phyloP scores from a whole-genome alignment of 2,888 invertebrate genomes.

The Homarus gammarus region DNA sequence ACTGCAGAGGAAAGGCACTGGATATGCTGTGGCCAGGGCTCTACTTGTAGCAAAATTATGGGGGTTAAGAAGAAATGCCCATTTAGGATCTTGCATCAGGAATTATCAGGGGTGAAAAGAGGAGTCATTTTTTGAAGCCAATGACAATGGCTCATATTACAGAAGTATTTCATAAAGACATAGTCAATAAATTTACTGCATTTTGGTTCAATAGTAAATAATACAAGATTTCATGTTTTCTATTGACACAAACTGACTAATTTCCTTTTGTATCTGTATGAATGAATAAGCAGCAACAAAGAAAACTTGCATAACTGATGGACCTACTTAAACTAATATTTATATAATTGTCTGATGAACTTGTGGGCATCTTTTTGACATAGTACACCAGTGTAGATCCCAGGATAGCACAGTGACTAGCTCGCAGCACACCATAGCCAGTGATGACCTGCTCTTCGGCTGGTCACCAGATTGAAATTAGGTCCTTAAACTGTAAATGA shows the following conservation, averaged over 20 bases:
- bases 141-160: neutral
- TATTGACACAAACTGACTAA: neutral
- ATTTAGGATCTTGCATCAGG: neutral
- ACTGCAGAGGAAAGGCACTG: conserved; percentile 70
- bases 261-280: neutral
- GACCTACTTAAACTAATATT: neutral
- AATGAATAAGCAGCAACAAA: neutral
- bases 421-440: neutral
- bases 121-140: neutral
- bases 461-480: too few relatives aligned
- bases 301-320: neutral
- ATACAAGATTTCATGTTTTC: neutral
- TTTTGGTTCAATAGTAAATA: neutral
- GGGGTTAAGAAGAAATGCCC: neutral
- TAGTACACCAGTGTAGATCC: neutral
- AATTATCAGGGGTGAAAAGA: neutral
- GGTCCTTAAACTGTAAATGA: neutral
- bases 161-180: neutral
- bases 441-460: neutral
- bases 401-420: neutral
- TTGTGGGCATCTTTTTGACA: neutral
- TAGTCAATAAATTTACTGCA: neutral
- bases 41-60: neutral
- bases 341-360: neutral
- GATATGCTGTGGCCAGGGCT: conserved; percentile 66